phyloP scores from a whole-genome alignment of 1,140 invertebrate genomes.

The Uloborus diversus region DNA sequence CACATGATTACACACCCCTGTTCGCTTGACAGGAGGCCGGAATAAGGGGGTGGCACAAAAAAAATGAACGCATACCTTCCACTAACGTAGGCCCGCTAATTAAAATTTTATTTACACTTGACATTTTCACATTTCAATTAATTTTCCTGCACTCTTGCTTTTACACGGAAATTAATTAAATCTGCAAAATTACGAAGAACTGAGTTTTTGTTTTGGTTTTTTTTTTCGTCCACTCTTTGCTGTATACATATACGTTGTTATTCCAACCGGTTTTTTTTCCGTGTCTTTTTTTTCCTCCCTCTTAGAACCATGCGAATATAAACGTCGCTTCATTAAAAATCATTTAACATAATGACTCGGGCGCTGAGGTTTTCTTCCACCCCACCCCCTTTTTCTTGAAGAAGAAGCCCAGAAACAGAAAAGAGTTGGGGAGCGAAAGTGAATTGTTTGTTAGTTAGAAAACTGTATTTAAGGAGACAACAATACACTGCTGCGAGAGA shows the following conservation, averaged over 20 bases:
- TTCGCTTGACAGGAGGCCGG: slow-evolving; percentile 26
- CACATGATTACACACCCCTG: slow-evolving; percentile 34
- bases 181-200: slow-evolving; percentile 51
- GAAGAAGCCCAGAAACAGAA: slow-evolving; percentile 36
- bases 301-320: slow-evolving; percentile 15
- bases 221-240: background rate
- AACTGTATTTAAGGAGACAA: background rate
- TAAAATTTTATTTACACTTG: slow-evolving; percentile 58
- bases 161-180: slow-evolving; percentile 56
- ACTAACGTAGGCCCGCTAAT: slow-evolving; percentile 39
- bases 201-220: background rate
- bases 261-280: slow-evolving; percentile 1
- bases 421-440: background rate
- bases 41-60: slow-evolving; percentile 17
- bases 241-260: background rate
- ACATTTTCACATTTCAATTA: slow-evolving; percentile 57
- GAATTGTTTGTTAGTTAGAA: background rate
- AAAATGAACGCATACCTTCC: slow-evolving; percentile 56
- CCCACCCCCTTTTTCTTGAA: background rate
- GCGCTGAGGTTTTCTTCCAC: slow-evolving; percentile 31
- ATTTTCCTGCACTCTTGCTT: slow-evolving; percentile 50
- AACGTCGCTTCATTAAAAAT: slow-evolving; percentile 56
- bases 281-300: background rate
- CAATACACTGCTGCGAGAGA: background rate
- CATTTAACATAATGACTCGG: slow-evolving; percentile 53